Base-by-base conservation (phyloP, 1,140 invertebrate species). In the Cecropterus lyciades region DNA sequence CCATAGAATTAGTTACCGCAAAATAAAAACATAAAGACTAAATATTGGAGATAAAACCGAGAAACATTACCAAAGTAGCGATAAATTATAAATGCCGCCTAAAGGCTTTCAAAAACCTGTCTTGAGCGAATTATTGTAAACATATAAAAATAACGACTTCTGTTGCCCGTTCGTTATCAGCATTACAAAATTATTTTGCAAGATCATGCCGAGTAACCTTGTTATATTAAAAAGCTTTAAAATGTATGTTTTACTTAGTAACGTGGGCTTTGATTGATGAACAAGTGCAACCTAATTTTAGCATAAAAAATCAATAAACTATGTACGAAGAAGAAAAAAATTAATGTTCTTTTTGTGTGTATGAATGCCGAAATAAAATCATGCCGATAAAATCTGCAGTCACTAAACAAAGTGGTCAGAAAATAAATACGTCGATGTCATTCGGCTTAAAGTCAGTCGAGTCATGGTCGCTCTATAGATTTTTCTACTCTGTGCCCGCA, bases 181-280 rank as follows among this genome's bases (percentile, higher is more conserved):
- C 15, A 51, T 55, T 37, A n/a, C 16, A 16, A 51, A 49, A 57
- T 49, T 20, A 62, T 33, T 62, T 69, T 37, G 62, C 62, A 65
- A 65, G 8, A 42, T 65, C 62, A 57, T 65, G 60, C 62, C 64
- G 59, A 69, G 62, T 51, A 24, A 48, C 13, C 59, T 48, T 62
- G 37, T 45, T 62, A 63, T 43, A 40, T 49, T 56, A 69, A 69
- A 64, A 69, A 55, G 43, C 46, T 56, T 68, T 56, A 64, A 66
- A 64, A 51, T 68, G n/a, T 53, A 56, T 37, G 27, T 5, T 9
- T 60, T 48, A 59, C 27, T 60, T 33, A 48, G 15, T 17, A 33
- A 33, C 45, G 56, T 60, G 45, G 37, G 43, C 11, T 48, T 48
- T 60, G 56, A 60, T 60, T 48, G 56, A 60, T 60, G 24, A 60